These are phyloP conservation scores for Acronicta psi DNA, from an alignment of 2,888 invertebrate species.

Conservation along the genomic window DNA sequence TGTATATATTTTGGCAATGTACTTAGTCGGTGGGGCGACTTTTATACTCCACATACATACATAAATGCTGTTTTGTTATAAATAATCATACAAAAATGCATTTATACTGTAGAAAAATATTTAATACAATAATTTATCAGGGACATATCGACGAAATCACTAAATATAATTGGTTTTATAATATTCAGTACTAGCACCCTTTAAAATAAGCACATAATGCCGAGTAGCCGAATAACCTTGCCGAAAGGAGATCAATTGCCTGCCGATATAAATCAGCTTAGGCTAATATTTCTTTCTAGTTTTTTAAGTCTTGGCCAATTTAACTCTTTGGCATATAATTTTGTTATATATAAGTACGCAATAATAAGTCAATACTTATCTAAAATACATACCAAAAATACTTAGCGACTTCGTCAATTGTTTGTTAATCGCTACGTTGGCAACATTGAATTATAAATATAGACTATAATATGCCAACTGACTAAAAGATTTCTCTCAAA, in stretches of 20 bases:
- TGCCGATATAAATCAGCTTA: background rate
- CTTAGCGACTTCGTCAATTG: conserved; percentile 16
- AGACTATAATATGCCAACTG: conserved; percentile 13
- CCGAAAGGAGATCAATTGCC: background rate
- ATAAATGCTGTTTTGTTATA: conserved; percentile 60
- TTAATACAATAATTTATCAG: conserved; percentile 25
- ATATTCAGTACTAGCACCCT: conserved; percentile 8
- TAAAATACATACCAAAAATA: conserved; percentile 15
- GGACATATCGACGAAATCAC: conserved; percentile 8
- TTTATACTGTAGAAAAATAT: conserved; percentile 39
- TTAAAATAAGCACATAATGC: conserved; percentile 9
- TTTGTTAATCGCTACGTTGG: conserved; percentile 19
- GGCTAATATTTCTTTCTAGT: background rate
- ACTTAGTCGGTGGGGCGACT: conserved; percentile 59
- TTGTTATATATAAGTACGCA: conserved; percentile 15
- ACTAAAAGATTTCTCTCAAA: conserved; percentile 1
- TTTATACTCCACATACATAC: conserved; percentile 47
- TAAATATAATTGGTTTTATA: background rate
- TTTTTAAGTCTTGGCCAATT: background rate
- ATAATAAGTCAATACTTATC: conserved; percentile 1
- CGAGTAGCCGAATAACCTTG: background rate
- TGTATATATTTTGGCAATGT: conserved; percentile 53
- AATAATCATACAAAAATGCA: conserved; percentile 50
- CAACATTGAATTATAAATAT: conserved; percentile 31
- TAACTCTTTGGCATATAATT: background rate